A percentile compares a stretch with the other conserved stretches of the same genome.
Evolutionary conservation across 1,140 invertebrate species (phyloP).

Genomic region (Drosophila lini): DNA sequence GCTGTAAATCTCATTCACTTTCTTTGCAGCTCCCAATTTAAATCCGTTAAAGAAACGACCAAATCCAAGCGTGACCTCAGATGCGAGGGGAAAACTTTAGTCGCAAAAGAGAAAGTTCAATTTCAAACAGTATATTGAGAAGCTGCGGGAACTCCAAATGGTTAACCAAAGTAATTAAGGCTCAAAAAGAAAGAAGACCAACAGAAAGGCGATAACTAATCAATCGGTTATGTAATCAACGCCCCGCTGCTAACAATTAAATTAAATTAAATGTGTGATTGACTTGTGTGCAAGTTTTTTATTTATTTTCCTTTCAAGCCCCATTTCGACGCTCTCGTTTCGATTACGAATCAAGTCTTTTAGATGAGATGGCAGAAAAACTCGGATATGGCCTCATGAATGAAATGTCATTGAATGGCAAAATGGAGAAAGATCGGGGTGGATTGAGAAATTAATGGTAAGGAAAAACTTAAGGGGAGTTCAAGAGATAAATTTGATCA

Average conservation of each 20-base stretch:
- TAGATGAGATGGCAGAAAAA: constrained; percentile 42
- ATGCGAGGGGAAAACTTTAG: constrained; percentile 18
- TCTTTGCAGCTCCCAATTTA: constrained; percentile 1
- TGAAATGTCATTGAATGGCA: constrained; percentile 38
- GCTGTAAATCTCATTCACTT: background rate
- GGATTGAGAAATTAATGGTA: background rate
- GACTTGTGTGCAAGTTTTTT: constrained; percentile 24
- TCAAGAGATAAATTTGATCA: no score
- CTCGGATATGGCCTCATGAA: constrained; percentile 41
- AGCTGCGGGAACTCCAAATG: constrained; percentile 42
- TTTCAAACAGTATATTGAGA: constrained; percentile 23
- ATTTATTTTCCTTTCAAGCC: constrained; percentile 30
- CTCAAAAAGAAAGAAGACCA: constrained; percentile 23
- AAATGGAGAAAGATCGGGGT: background rate
- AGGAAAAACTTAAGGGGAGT: no score
- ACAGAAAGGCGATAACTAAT: constrained; percentile 41
- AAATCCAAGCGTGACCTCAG: constrained; percentile 15
- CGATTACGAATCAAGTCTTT: constrained; percentile 11
- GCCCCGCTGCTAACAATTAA: constrained; percentile 49
- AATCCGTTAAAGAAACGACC: constrained; percentile 1
- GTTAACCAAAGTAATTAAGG: constrained; percentile 47
- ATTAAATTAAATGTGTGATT: constrained; percentile 51
- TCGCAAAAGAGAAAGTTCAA: constrained; percentile 39
- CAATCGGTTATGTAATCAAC: constrained; percentile 46
- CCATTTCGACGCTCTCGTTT: constrained; percentile 18